A percentile compares a stretch with the other conserved stretches of the same genome.
phyloP scores from a whole-genome alignment of 2,797 vertebrate species.

The Arremon brunneinucha region DNA sequence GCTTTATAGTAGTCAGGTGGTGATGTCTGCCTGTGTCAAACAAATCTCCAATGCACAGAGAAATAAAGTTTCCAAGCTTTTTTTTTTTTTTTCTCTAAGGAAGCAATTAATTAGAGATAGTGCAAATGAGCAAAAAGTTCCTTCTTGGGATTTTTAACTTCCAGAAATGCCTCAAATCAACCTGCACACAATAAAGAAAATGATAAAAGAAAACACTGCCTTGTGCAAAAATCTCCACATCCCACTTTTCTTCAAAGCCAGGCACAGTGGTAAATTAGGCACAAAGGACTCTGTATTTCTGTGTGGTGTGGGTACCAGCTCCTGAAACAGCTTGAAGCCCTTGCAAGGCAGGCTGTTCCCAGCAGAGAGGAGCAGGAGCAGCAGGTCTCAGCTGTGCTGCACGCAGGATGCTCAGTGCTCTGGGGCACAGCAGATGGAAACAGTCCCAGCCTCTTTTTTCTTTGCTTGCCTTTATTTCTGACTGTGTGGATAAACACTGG shows the following conservation, averaged over 20 bases:
- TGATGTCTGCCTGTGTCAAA: background rate
- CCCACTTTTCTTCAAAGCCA: background rate
- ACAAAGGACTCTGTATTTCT: background rate
- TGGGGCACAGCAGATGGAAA: background rate
- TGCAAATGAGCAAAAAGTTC: background rate
- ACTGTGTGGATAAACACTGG: background rate
- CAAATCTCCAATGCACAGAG: background rate
- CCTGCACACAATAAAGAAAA: background rate
- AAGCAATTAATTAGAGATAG: background rate
- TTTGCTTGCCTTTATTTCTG: background rate
- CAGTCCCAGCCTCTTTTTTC: background rate
- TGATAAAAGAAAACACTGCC: background rate
- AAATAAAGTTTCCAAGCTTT: background rate
- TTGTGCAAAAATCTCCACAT: background rate
- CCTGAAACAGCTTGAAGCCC: background rate
- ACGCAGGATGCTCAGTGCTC: background rate
- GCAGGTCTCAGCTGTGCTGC: background rate
- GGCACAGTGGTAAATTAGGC: background rate
- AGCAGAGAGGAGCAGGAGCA: background rate
- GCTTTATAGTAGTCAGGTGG: background rate
- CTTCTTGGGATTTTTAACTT: background rate
- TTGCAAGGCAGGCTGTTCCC: background rate
- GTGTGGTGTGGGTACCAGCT: background rate
- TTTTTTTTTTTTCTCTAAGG: background rate
- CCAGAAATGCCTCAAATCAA: background rate